Evolutionary conservation across 2,797 vertebrate species (phyloP), one percentile per base, ranked within the genome.

Genomic region (Kryptolebias ocellatus): DNA sequence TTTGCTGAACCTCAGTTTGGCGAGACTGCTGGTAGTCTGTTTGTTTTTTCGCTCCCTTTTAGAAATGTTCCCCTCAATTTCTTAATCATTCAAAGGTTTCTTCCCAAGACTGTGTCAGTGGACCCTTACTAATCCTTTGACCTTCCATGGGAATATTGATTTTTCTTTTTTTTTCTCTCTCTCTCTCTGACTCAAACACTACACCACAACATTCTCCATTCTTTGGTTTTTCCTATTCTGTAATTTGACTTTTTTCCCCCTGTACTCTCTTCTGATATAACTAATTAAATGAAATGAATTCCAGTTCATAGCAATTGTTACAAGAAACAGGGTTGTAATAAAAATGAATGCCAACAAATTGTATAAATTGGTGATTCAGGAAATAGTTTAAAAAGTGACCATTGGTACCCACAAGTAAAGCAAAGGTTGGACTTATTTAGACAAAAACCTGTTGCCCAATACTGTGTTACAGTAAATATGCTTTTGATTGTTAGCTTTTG

Each of bases 61-160:
- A n/a, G 14, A 34, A 54, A 58, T 67, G 51, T 61, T 27, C 17
- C 55, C 53, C 46, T 74, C 42, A 74, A 80, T 83, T 79, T 57
- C 45, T 34, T 71, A 76, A 78, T 81, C 50, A 77, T 79, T 83
- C 60, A 70, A 83, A 75, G 73, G 56, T 78, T 76, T 73, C 54
- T 57, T 68, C 74, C 51, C 49, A 68, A 62, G 70, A 61, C 64
- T 17, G 68, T 60, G 65, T 79, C 74, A 71, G 62, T 65, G 78
- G 81, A 74, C 72, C 64, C 70, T 72, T 29, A 74, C 74, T 82
- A 85, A 84, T 87, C 76, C 60, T 37, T 27, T 64, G 67, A 81
- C 76, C 78, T 66, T 62, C 60, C 53, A 63, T 17, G 47, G 47
- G 55, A 74, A 66, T 80, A 86, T 81, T 78, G 78, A 85, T 85